Conservation (phyloP, 2,888 invertebrate genomes). For the Perdita meconis region DNA sequence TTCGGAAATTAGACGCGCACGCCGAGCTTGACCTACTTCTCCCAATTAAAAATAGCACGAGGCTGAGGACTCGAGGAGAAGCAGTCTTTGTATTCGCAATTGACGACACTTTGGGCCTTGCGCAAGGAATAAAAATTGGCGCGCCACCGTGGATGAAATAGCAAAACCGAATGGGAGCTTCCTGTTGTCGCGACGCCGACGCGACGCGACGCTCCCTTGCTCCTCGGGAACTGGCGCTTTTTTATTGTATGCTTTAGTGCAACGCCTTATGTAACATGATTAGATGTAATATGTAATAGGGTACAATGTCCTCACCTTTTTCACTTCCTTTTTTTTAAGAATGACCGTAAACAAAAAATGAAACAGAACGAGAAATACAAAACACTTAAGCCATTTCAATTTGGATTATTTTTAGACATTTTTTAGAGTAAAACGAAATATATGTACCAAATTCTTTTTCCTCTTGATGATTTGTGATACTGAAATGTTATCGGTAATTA, state of each 20-base stretch:
- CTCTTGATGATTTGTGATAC: no score
- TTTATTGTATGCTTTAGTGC: background rate
- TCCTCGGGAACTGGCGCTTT: background rate
- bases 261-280: background rate
- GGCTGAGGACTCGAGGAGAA: slow-evolving; percentile 27
- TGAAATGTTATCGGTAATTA: no score
- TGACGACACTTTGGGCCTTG: slow-evolving; percentile 6
- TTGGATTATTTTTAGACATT: no score
- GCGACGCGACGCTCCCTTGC: background rate
- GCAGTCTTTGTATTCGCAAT: slow-evolving; percentile 16
- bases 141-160: background rate
- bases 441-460: no score
- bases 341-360: no score
- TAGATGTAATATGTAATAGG: no score
- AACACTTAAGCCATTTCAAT: no score
- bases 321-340: no score
- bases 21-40: slow-evolving; percentile 47
- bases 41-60: slow-evolving; percentile 53
- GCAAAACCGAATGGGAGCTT: slow-evolving; percentile 12
- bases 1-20: slow-evolving; percentile 5
- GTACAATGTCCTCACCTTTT: no score
- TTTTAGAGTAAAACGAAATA: no score
- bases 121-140: slow-evolving; percentile 46
- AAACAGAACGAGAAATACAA: no score
- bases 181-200: background rate